Evolutionary conservation across 2,113 vertebrate genomes (phyloP), one percentile per base, ranked within the genome.

Genomic region (Oncorhynchus keta): DNA sequence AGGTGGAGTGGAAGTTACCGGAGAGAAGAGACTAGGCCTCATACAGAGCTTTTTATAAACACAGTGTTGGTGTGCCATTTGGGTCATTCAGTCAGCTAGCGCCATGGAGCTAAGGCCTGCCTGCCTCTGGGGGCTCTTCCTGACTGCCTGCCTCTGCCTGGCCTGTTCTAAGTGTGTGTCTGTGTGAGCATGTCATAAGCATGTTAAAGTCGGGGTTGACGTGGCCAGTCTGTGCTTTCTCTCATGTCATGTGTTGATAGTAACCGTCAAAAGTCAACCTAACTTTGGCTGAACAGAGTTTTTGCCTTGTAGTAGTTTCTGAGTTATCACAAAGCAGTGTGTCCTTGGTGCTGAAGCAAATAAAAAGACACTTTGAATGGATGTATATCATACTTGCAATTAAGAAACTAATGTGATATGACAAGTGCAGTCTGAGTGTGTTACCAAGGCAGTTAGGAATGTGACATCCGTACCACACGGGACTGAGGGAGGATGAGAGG

Each of bases 21-120:
- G 18, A 18, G 49, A 12, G 48, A 76, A 65, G 57, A 67, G 78
- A 77, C 39, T 39, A 55, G 65, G 16, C 69, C 48, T 51, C 9
- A 30, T 39, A 32, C 73, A 9, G 9, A 35, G 85, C 77, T 90
- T 91, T 91, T 89, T 88, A 86, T 87, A 90, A 86, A 79, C 80
- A 83, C 89, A 74, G 78, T 78, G 79, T 83, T 84, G 87, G 81
- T 86, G 88, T 90, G 89, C 87, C 90, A 91, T 88, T 83, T 90
- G 88, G 90, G 86, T 90, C 83, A 84, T 85, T 89, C 84, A 84
- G 65, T 91, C 89, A 87, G 85, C 69, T 55, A 55, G 16, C 1
- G 32, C 78, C 81, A 80, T 83, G 74, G 85, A 79, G 74, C 73
- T 20, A 45, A 11, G 39, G 64, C 73, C 28, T 28, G 28, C 28